A percentile compares a stretch with the other conserved stretches of the same genome.
phyloP scores from a whole-genome alignment of 2,113 vertebrate species.

The Ornithorhynchus anatinus region DNA sequence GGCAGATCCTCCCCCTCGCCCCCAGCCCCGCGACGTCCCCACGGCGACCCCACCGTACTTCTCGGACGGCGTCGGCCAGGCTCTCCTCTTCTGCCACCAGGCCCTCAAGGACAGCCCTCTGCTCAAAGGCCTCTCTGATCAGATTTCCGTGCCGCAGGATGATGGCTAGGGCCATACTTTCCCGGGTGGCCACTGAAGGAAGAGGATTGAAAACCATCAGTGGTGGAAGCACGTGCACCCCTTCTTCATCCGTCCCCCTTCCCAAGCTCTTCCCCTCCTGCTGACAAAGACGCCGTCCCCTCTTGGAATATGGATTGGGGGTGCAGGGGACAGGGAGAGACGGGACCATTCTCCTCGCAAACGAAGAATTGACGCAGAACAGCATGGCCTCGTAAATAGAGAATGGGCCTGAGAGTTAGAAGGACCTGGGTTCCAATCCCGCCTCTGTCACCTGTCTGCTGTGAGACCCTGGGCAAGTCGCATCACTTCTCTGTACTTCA shows the following conservation, averaged over 20 bases:
- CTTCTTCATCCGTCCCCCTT: background rate
- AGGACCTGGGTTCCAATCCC: too few relatives aligned
- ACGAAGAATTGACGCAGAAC: too few relatives aligned
- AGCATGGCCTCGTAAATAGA: too few relatives aligned
- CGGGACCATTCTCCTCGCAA: too few relatives aligned
- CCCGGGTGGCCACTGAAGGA: conserved; percentile 58
- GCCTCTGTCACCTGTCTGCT: too few relatives aligned
- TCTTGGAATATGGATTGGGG: background rate
- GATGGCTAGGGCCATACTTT: conserved; percentile 59
- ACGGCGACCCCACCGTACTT: conserved; percentile 41
- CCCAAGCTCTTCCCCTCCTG: background rate
- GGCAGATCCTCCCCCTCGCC: background rate
- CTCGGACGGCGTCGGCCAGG: conserved; percentile 50
- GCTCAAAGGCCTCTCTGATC: conserved; percentile 58
- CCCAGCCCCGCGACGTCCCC: background rate
- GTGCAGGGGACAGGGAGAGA: background rate
- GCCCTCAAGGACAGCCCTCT: conserved; percentile 2
- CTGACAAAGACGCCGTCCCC: background rate
- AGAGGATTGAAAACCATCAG: background rate
- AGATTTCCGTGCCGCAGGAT: conserved; percentile 58
- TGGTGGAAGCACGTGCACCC: background rate
- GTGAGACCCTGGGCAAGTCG: too few relatives aligned
- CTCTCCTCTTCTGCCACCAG: conserved; percentile 21
- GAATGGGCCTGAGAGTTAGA: too few relatives aligned
- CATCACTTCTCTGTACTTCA: too few relatives aligned